Base-by-base conservation (phyloP, 2,113 vertebrate species). In the Buteo buteo region DNA sequence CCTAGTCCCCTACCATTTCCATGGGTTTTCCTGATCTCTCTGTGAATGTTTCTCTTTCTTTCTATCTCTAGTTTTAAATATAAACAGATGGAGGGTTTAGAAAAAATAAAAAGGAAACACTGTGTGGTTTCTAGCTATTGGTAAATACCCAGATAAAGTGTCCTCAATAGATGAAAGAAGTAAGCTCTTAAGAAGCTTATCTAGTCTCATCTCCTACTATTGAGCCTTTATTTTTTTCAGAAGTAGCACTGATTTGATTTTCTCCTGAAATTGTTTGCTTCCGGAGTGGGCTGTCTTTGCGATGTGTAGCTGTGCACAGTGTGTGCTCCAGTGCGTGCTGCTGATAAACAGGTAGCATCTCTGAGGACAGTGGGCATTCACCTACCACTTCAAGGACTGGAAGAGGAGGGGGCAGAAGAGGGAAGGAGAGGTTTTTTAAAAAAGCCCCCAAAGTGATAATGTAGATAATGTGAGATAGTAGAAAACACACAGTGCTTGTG, bases 171-270 rank as follows among this genome's bases (percentile, higher is more conserved):
- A 95, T 84, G 89, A 95, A 88, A 97, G 36, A 77, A 73, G 12
- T 84, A 97, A 95, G 88, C 82, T 92, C 61, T 92, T 96, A 93
- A 93, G 95, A 87, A 90, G 92, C 90, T 97, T 95, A 87, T 82
- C 82, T 71, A 79, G 26, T 42, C 42, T 93, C 66, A 82, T 85
- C 65, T 91, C 65, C 64, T 67, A 74, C 81, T 62, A 21, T 14
- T 72, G 14, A 82, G 85, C 42, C 45, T 85, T 45, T 62, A 22
- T 44, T 81, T 78, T 74, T 74, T 69, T 87, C 55, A 62, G 82
- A 93, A 88, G 91, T 85, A 82, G 16, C 70, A 82, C 17, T 28
- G 74, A 55, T 92, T 76, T 78, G 31, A 38, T 55, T 88, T 87
- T 84, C 85, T 82, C 61, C 36, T 55, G 55, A 82, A 65, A 78